Evolutionary conservation across 2,113 vertebrate species (phyloP).

Genomic region (Sclerurus mexicanus): DNA sequence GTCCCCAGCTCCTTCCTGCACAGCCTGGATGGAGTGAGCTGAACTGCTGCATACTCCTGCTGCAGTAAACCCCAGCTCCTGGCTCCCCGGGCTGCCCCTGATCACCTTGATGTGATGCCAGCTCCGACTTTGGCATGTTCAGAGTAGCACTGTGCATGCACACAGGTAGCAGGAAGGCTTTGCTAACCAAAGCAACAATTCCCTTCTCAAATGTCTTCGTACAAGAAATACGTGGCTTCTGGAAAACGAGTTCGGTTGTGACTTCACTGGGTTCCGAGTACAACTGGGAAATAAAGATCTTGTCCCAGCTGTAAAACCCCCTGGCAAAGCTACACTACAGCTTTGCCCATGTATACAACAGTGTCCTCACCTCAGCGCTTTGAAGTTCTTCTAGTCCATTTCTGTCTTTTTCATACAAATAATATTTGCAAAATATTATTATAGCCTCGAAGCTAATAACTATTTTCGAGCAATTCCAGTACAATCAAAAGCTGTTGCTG

Average conservation of each 20-base stretch:
- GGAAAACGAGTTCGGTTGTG: not conserved
- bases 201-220: not conserved
- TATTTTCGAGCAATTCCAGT: conserved; percentile 45
- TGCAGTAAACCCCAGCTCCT: not conserved
- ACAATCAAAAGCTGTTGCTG: conserved; percentile 6
- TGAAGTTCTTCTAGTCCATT: not conserved
- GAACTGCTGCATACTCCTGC: not conserved
- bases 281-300: not conserved
- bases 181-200: not conserved
- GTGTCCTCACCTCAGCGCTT: not conserved
- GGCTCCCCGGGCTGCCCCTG: not conserved
- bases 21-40: not conserved
- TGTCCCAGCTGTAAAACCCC: not conserved
- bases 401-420: not conserved
- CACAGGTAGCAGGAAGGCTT: not conserved
- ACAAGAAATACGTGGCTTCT: not conserved
- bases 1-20: not conserved
- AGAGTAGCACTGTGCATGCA: rapidly evolving
- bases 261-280: not conserved
- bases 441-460: conserved; percentile 24
- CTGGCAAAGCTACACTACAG: not conserved
- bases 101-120: not conserved
- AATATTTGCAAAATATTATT: not conserved
- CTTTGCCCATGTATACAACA: not conserved
- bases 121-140: not conserved